Conservation (phyloP, 2,888 invertebrate species). For the Slavum lentiscoides region DNA sequence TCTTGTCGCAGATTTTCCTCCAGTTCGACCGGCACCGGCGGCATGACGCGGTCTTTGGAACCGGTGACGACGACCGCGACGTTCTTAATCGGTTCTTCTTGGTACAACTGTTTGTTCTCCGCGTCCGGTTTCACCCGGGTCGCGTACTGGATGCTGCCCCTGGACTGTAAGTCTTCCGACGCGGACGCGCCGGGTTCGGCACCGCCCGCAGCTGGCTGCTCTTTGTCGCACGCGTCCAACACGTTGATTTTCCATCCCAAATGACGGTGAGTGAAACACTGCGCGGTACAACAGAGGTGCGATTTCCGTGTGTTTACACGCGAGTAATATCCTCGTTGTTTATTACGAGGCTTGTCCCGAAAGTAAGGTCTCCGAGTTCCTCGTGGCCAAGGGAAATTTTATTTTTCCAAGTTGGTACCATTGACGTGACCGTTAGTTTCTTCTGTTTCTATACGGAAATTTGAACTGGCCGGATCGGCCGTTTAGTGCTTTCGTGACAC, state of each 20-base stretch:
- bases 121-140: slow-evolving; percentile 67
- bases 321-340: too few species aligned
- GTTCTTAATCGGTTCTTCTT: slow-evolving; percentile 8
- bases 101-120: slow-evolving; percentile 59
- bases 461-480: too few species aligned
- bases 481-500: too few species aligned
- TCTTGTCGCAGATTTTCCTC: slow-evolving; percentile 50
- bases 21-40: slow-evolving; percentile 18
- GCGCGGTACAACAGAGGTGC: slow-evolving; percentile 57
- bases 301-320: too few species aligned
- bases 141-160: slow-evolving; percentile 70
- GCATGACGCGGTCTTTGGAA: background rate
- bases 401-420: too few species aligned
- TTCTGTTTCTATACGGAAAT: too few species aligned
- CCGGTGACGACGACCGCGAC: too few species aligned
- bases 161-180: slow-evolving; percentile 64
- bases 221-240: slow-evolving; percentile 75
- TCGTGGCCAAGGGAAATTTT: too few species aligned
- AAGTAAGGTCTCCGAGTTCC: too few species aligned
- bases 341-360: too few species aligned
- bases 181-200: slow-evolving; percentile 56
- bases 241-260: slow-evolving; percentile 96
- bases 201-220: slow-evolving; percentile 62
- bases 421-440: too few species aligned
- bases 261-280: slow-evolving; percentile 92